Evolutionary conservation across 2,113 vertebrate genomes (phyloP).

Genomic region (Ursus arctos): DNA sequence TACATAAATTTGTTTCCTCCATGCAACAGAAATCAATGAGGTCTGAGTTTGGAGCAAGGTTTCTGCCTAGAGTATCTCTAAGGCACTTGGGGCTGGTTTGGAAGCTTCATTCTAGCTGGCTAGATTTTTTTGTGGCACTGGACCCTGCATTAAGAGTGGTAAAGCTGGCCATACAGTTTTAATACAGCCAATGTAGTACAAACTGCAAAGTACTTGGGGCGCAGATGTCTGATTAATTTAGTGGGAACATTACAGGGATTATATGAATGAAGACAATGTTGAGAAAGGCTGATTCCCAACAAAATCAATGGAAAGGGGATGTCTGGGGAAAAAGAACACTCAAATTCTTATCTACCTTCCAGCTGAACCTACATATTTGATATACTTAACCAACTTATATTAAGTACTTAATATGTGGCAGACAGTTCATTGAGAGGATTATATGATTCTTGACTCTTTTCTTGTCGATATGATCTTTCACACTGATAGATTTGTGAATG

Average conservation of each 20-base stretch:
- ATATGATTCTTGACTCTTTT: too few relatives aligned
- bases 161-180: neutral
- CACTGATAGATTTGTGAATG: too few relatives aligned
- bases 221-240: neutral
- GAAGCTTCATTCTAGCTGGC: neutral
- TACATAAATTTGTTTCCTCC: neutral
- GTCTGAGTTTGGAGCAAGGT: neutral
- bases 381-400: neutral
- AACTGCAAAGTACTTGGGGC: neutral
- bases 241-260: neutral
- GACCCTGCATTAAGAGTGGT: neutral
- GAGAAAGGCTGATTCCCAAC: neutral
- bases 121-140: neutral
- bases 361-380: neutral
- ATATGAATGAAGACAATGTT: neutral
- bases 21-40: neutral
- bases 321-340: neutral
- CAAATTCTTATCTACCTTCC: neutral
- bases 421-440: neutral
- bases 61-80: neutral
- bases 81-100: neutral
- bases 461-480: too few relatives aligned
- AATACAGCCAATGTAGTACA: neutral
- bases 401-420: neutral
- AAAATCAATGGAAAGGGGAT: neutral